These are phyloP conservation scores for Pogoniulus pusillus DNA, from an alignment of 2,797 vertebrate genomes.

Conservation along the genomic window DNA sequence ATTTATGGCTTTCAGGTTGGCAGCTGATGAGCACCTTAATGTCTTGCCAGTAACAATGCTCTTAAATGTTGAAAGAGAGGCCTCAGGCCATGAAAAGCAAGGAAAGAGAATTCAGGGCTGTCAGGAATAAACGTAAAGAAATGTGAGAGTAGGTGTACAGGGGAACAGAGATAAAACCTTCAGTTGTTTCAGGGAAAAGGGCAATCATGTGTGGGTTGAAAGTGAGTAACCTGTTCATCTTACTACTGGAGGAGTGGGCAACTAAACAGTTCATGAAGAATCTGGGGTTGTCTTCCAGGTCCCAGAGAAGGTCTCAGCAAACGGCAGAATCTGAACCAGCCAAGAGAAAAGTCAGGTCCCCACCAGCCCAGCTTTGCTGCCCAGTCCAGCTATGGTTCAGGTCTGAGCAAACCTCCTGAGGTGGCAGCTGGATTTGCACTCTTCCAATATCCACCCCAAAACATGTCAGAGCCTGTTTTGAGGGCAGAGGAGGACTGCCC, in stretches of 20 bases:
- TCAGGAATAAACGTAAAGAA: conserved; percentile 36
- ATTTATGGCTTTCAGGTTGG: conserved; percentile 38
- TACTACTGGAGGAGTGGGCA: neutral
- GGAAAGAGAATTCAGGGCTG: conserved; percentile 13
- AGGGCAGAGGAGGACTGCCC: neutral
- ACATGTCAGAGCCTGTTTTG: rapidly evolving
- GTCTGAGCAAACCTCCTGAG: neutral
- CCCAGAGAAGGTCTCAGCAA: neutral
- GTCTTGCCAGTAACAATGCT: conserved; percentile 59
- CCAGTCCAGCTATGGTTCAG: neutral
- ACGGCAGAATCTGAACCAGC: neutral
- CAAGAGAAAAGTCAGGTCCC: neutral
- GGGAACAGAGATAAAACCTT: conserved; percentile 63
- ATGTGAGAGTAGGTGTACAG: conserved; percentile 18
- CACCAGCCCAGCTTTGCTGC: neutral
- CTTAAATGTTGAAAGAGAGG: conserved; percentile 51
- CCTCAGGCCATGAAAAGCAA: conserved; percentile 28
- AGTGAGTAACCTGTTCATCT: neutral
- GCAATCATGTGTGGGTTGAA: conserved; percentile 18
- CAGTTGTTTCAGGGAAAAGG: conserved; percentile 49
- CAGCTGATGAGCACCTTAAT: conserved; percentile 47
- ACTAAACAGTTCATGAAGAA: neutral
- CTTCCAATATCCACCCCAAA: neutral
- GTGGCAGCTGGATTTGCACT: neutral
- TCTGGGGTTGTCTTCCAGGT: neutral